These are phyloP conservation scores for Andrena bicolor DNA, from an alignment of 2,888 invertebrate genomes.

Conservation along the genomic window DNA sequence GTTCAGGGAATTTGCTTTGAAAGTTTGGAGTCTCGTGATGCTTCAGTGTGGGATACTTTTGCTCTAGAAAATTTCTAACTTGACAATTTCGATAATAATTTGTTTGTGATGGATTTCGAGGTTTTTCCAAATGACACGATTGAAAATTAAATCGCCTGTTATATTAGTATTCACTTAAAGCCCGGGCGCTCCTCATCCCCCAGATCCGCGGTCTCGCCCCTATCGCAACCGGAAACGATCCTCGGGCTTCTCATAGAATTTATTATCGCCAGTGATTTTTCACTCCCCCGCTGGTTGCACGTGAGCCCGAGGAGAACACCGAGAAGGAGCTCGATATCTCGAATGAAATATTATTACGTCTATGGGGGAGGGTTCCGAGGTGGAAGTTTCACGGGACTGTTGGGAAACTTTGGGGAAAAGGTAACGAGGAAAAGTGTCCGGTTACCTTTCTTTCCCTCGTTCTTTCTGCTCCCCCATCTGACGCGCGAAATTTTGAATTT, in stretches of 20 bases:
- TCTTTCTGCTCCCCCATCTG: background rate
- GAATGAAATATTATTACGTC: slow-evolving; percentile 78
- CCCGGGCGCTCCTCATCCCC: slow-evolving; percentile 15
- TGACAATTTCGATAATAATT: no score
- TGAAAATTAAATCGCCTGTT: no score
- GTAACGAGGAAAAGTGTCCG: slow-evolving; percentile 62
- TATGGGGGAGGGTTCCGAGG: slow-evolving; percentile 38
- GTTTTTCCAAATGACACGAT: background rate
- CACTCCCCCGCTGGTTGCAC: slow-evolving; percentile 54
- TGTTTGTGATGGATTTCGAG: background rate
- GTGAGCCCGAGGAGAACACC: slow-evolving; percentile 31
- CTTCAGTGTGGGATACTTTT: no score
- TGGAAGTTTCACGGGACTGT: slow-evolving; percentile 57
- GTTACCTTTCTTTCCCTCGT: slow-evolving; percentile 5
- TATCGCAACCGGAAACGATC: slow-evolving; percentile 56
- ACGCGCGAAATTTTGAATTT: slow-evolving; percentile 63
- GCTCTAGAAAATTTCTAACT: no score
- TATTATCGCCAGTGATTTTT: slow-evolving; percentile 73
- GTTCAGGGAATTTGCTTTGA: no score
- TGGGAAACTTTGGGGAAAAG: slow-evolving; percentile 56
- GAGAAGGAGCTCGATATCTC: slow-evolving; percentile 72
- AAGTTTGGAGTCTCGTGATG: no score
- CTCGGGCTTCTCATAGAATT: slow-evolving; percentile 60
- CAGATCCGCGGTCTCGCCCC: slow-evolving; percentile 37
- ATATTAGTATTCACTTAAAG: slow-evolving; percentile 35